phyloP scores from a whole-genome alignment of 2,797 vertebrate genomes.

The Dendrocincla fuliginosa region DNA sequence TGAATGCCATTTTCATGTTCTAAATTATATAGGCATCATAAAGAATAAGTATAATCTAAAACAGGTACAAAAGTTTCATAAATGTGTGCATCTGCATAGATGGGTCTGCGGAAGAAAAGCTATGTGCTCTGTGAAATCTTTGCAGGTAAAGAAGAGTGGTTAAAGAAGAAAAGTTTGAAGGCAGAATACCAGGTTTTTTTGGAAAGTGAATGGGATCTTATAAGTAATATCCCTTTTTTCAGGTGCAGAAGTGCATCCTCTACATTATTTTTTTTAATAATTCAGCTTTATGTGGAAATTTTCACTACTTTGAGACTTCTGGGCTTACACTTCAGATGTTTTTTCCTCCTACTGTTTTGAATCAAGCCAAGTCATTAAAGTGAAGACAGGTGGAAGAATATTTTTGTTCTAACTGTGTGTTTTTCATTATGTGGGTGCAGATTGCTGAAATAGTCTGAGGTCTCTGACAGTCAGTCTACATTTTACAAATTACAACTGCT shows the following conservation, averaged over 20 bases:
- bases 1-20: neutral
- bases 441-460: neutral
- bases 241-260: neutral
- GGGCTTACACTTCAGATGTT: neutral
- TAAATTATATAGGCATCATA: neutral
- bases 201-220: neutral
- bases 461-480: neutral
- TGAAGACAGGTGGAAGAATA: neutral
- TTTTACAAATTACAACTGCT: neutral
- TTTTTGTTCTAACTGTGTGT: neutral
- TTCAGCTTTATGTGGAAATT: neutral
- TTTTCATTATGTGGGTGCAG: neutral
- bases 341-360: neutral
- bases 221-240: neutral
- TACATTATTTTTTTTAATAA: neutral
- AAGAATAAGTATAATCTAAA: neutral
- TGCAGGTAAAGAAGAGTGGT: neutral
- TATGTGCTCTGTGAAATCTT: neutral
- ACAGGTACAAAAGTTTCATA: neutral
- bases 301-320: neutral
- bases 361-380: neutral
- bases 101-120: neutral
- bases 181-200: neutral
- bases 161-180: neutral
- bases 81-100: neutral